phyloP scores from a whole-genome alignment of 2,113 vertebrate genomes.

The Cryptomyrus ogoouensis region DNA sequence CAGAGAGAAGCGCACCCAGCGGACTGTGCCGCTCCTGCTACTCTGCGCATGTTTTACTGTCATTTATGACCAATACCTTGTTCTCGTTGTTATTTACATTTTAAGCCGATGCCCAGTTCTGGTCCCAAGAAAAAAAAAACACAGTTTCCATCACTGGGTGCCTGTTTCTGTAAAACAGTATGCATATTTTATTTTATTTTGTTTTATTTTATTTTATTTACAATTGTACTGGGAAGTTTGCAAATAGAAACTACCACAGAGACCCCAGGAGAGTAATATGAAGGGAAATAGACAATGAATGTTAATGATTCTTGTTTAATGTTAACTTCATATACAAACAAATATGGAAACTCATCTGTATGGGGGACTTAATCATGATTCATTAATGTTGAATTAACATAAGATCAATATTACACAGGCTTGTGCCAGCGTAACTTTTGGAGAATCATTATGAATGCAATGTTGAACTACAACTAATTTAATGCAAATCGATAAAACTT shows the following conservation, averaged over 20 bases:
- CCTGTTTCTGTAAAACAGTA: not conserved
- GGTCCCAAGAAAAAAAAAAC: not conserved
- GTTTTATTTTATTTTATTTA: not conserved
- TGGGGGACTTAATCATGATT: not conserved
- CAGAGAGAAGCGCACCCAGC: not conserved
- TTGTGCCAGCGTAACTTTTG: too few species aligned
- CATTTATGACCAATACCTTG: not conserved
- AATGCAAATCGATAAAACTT: too few species aligned
- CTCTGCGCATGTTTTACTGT: not conserved
- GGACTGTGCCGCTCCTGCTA: not conserved
- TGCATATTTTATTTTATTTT: not conserved
- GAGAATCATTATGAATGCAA: too few species aligned
- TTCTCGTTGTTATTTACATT: not conserved
- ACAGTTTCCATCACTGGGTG: not conserved
- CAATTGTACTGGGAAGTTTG: not conserved
- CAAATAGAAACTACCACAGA: not conserved
- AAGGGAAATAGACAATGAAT: not conserved
- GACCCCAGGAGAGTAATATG: not conserved
- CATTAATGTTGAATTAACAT: too few species aligned
- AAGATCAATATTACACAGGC: too few species aligned
- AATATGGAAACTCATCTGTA: not conserved
- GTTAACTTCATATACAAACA: not conserved
- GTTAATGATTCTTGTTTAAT: not conserved
- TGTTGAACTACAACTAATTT: too few species aligned
- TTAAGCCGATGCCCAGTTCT: not conserved